A percentile compares a stretch with the other conserved stretches of the same genome.
Conservation (phyloP, 2,797 vertebrate genomes). For the Atherinosoma microstoma region DNA sequence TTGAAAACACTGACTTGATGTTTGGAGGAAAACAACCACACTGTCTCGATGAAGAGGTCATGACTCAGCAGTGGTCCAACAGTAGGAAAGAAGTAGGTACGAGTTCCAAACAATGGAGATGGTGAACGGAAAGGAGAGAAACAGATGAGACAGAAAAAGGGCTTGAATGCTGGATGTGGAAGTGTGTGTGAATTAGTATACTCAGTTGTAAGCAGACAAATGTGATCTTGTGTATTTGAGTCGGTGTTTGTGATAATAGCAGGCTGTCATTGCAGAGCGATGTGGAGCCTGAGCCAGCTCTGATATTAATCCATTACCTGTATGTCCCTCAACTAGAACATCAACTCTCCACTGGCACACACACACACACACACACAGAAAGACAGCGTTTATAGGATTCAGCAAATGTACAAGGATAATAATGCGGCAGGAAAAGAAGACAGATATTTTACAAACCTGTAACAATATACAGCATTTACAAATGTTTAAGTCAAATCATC, state of each 20-base stretch:
- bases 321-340: slow-evolving; percentile 70
- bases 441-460: too few species aligned
- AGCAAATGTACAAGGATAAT: slow-evolving; percentile 38
- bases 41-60: slow-evolving; percentile 17
- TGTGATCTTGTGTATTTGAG: slow-evolving; percentile 45
- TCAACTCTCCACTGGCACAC: slow-evolving; percentile 13
- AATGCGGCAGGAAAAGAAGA: slow-evolving; percentile 25
- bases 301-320: slow-evolving; percentile 87
- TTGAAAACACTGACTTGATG: slow-evolving; percentile 47
- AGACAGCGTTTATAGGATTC: slow-evolving; percentile 50
- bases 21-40: slow-evolving; percentile 35
- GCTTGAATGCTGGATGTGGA: slow-evolving; percentile 21
- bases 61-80: slow-evolving; percentile 15
- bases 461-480: too few species aligned
- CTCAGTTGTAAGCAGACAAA: background rate
- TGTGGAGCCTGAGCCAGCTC: slow-evolving; percentile 68
- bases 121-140: slow-evolving; percentile 11
- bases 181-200: background rate
- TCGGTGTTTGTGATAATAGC: slow-evolving; percentile 81
- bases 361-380: slow-evolving; percentile 22
- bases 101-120: slow-evolving; percentile 30
- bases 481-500: too few species aligned
- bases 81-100: slow-evolving; percentile 29
- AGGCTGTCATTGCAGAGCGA: slow-evolving; percentile 77
- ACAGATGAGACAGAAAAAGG: slow-evolving; percentile 16